phyloP scores from a whole-genome alignment of 2,888 invertebrate species.

The Eumerus sabulonum region DNA sequence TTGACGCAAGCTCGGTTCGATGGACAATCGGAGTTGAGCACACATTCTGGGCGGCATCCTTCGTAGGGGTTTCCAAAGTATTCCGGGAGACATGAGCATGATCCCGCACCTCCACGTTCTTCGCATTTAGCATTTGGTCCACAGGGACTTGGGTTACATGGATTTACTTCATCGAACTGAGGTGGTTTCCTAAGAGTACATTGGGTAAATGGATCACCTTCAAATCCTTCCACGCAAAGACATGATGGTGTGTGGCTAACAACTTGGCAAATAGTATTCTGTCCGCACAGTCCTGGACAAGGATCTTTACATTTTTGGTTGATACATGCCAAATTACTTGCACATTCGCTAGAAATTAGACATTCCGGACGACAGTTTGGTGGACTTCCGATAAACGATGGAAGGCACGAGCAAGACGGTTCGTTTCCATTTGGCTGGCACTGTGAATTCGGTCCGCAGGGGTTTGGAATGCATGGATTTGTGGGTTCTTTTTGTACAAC shows the following conservation, averaged over 20 bases:
- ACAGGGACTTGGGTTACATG: conserved; percentile 84
- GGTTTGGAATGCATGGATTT: conserved; percentile 83
- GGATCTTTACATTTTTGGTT: conserved; percentile 88
- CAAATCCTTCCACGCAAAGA: conserved; percentile 79
- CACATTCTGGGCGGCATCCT: conserved; percentile 86
- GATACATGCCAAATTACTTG: conserved; percentile 86
- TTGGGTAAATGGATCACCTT: conserved; percentile 83
- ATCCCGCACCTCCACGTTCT: conserved; percentile 78
- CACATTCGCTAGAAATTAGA: conserved; percentile 86
- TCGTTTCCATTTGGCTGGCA: conserved; percentile 81
- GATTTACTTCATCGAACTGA: conserved; percentile 78
- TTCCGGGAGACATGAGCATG: conserved; percentile 84
- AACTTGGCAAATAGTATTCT: conserved; percentile 86
- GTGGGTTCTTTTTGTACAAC: conserved; percentile 74
- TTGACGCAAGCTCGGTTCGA: conserved; percentile 85
- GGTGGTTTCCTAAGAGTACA: conserved; percentile 78
- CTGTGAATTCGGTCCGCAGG: conserved; percentile 83
- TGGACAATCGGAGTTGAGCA: conserved; percentile 85
- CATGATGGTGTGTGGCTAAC: conserved; percentile 88
- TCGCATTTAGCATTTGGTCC: conserved; percentile 83
- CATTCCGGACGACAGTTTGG: conserved; percentile 89
- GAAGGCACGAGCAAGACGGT: conserved; percentile 85
- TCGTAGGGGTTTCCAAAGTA: conserved; percentile 86
- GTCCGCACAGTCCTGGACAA: conserved; percentile 88
- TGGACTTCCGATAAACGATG: conserved; percentile 85